Conservation (phyloP, 30 jellyfish, hydroid and myxozoan species). For the Aurelia sp. region DNA sequence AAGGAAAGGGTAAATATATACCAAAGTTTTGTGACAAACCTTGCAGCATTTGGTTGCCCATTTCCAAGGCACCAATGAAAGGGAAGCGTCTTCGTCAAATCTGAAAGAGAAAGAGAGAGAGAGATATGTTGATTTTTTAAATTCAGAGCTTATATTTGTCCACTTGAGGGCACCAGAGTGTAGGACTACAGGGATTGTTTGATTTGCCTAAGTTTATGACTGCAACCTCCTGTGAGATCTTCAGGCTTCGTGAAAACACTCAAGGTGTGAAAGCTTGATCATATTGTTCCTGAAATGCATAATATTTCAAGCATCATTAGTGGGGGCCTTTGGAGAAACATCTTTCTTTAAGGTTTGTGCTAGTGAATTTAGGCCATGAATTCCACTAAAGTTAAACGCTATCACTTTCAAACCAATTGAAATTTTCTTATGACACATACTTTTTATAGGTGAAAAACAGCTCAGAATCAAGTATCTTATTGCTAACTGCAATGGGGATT, state of each 20-base stretch:
- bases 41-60: neutral
- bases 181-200: no score
- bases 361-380: neutral
- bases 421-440: neutral
- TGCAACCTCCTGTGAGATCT: no score
- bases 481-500: constrained; percentile 83
- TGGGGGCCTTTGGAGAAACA: neutral
- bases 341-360: neutral
- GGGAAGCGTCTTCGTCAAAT: no score
- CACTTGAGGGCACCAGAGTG: no score
- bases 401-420: neutral
- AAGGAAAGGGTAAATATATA: constrained; percentile 67
- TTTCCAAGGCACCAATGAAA: neutral
- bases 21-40: no score
- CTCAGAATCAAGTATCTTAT: constrained; percentile 71
- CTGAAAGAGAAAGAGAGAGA: no score
- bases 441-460: constrained; percentile 69
- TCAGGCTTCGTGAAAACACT: no score
- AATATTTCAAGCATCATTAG: no score
- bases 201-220: no score
- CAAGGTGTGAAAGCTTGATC: neutral
- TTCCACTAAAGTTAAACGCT: neutral
- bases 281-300: no score
- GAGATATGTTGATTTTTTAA: no score
- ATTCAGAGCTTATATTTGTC: no score